A percentile compares a stretch with the other conserved stretches of the same genome.
These are phyloP conservation scores for Villa cingulata DNA, from an alignment of 2,888 invertebrate genomes.

Conservation along the genomic window DNA sequence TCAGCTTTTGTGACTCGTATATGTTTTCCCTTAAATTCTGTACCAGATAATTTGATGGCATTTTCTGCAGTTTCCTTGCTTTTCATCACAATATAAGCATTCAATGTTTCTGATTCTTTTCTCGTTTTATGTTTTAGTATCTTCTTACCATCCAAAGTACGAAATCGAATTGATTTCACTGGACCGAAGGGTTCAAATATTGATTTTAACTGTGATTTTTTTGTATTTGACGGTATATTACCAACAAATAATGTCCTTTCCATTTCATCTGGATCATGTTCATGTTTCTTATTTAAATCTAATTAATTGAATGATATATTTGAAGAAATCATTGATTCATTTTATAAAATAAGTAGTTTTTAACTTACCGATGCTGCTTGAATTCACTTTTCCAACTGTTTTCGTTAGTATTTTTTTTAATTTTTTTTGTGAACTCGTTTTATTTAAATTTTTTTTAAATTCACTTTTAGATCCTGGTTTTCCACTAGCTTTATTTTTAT, in stretches of 20 bases:
- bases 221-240: conserved; percentile 31
- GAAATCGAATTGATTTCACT: conserved; percentile 25
- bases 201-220: conserved; percentile 25
- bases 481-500: not conserved
- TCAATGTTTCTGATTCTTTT: conserved; percentile 23
- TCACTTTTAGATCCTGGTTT: not conserved
- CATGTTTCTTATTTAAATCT: not conserved
- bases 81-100: conserved; percentile 28
- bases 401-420: not conserved
- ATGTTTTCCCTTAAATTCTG: conserved; percentile 25
- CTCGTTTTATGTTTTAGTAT: conserved; percentile 27
- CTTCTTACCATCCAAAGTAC: conserved; percentile 26
- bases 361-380: not conserved
- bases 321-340: not conserved
- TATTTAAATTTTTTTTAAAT: not conserved
- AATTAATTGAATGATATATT: not conserved
- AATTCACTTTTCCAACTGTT: not conserved
- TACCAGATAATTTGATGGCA: conserved; percentile 27
- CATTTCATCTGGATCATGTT: conserved; percentile 17
- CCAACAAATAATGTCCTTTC: conserved; percentile 32
- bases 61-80: conserved; percentile 21
- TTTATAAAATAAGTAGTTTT: not conserved
- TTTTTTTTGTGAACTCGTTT: not conserved
- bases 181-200: conserved; percentile 24
- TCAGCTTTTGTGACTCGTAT: conserved; percentile 25